A percentile compares a stretch with the other conserved stretches of the same genome.
These are phyloP conservation scores for Alligator sinensis DNA, from an alignment of 2,113 vertebrate species.

Conservation along the genomic window DNA sequence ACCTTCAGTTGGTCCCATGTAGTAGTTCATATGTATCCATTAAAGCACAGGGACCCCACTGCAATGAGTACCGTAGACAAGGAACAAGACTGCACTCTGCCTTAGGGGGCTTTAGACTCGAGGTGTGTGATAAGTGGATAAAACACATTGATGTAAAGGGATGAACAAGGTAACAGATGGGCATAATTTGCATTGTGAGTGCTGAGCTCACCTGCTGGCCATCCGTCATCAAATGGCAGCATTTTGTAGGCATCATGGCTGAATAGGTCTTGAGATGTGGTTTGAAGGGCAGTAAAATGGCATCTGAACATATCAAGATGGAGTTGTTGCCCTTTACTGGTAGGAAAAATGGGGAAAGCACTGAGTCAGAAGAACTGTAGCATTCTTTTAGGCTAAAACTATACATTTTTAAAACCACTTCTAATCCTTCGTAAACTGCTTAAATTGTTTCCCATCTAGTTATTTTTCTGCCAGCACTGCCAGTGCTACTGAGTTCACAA, in stretches of 20 bases:
- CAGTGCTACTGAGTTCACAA: neutral
- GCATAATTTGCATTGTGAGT: neutral
- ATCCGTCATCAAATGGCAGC: rapidly evolving
- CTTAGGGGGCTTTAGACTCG: neutral
- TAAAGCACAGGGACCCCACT: no score
- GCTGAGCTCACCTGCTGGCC: neutral
- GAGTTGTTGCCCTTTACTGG: neutral
- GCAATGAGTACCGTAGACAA: no score
- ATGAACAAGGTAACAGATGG: no score
- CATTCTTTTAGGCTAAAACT: neutral
- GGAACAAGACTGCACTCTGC: no score
- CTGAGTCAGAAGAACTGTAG: neutral
- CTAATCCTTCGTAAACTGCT: no score
- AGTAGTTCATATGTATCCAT: no score
- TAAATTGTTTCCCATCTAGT: no score
- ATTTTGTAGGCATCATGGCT: neutral
- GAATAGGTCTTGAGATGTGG: neutral
- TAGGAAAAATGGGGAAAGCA: rapidly evolving
- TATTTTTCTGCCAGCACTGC: neutral
- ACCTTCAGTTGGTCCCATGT: no score
- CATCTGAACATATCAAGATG: neutral
- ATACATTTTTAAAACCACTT: no score
- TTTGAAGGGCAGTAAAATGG: neutral
- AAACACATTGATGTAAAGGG: neutral
- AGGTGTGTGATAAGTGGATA: neutral